These are phyloP conservation scores for Lasioglossum villosulum DNA, from an alignment of 2,888 invertebrate genomes.

Conservation along the genomic window DNA sequence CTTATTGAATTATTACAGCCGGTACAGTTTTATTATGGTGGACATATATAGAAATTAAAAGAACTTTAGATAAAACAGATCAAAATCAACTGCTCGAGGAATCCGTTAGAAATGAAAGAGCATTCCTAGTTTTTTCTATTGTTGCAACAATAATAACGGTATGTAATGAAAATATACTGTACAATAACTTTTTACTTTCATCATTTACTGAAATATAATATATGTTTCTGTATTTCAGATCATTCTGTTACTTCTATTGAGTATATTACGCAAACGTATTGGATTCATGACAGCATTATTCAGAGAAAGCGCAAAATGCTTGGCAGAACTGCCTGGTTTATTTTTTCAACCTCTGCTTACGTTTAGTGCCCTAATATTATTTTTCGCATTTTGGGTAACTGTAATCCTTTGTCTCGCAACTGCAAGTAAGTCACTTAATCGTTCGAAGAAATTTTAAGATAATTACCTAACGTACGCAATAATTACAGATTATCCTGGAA, in stretches of 20 bases:
- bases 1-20: conserved; percentile 73
- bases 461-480: conserved; percentile 4
- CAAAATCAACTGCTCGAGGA: conserved; percentile 88
- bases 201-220: conserved; percentile 8
- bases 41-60: conserved; percentile 92
- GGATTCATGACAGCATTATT: conserved; percentile 94
- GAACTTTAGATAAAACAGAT: conserved; percentile 87
- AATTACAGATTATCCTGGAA: conserved; percentile 82
- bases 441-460: background rate
- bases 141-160: conserved; percentile 95
- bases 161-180: conserved; percentile 81
- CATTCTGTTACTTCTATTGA: conserved; percentile 90
- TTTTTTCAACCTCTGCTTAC: conserved; percentile 94
- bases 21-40: conserved; percentile 95
- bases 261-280: conserved; percentile 92
- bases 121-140: conserved; percentile 93
- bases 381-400: conserved; percentile 94
- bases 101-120: conserved; percentile 93
- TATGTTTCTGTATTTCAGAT: conserved; percentile 84
- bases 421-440: conserved; percentile 88
- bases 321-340: conserved; percentile 93
- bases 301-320: conserved; percentile 95
- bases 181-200: background rate
- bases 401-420: conserved; percentile 95
- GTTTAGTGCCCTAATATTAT: conserved; percentile 90